A percentile compares a stretch with the other conserved stretches of the same genome.
Evolutionary conservation across 2,113 vertebrate species (phyloP).

Genomic region (Oryzias celebensis): DNA sequence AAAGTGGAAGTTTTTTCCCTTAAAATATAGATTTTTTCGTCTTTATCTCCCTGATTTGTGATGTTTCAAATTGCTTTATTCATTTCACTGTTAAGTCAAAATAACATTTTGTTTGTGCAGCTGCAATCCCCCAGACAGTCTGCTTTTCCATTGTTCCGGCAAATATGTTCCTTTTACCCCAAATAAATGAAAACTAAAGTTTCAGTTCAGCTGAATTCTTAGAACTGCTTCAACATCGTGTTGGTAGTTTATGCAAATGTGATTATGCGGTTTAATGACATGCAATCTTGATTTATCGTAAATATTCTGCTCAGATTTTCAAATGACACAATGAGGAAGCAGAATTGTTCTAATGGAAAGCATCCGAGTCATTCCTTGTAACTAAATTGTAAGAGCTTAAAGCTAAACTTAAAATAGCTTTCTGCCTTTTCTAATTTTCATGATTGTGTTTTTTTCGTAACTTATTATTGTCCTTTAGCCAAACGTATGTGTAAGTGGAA

Average conservation of each 20-base stretch:
- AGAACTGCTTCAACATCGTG: slow-evolving; percentile 1
- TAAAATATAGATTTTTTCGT: not conserved
- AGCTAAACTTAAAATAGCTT: too few relatives aligned
- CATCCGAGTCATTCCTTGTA: too few relatives aligned
- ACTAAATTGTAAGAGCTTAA: too few relatives aligned
- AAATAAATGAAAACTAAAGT: slow-evolving; percentile 28
- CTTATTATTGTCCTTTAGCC: too few relatives aligned
- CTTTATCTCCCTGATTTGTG: slow-evolving; percentile 27
- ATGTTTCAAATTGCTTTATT: slow-evolving; percentile 32
- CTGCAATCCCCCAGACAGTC: slow-evolving; percentile 19
- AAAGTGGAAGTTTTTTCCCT: too few relatives aligned
- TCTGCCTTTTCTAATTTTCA: too few relatives aligned
- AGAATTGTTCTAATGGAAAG: too few relatives aligned
- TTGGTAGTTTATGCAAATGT: slow-evolving; percentile 46
- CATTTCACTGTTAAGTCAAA: slow-evolving; percentile 38
- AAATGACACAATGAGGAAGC: slow-evolving; percentile 5
- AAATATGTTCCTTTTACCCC: slow-evolving; percentile 48
- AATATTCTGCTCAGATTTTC: slow-evolving; percentile 19
- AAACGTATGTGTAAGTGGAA: too few relatives aligned
- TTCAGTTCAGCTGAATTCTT: slow-evolving; percentile 27
- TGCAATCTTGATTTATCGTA: slow-evolving; percentile 26
- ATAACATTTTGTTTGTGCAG: slow-evolving; percentile 17
- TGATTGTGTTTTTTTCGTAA: too few relatives aligned
- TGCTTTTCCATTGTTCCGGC: slow-evolving; percentile 5
- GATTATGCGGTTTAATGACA: slow-evolving; percentile 42